phyloP scores from a whole-genome alignment of 2,797 vertebrate genomes.

The Catharus ustulatus region DNA sequence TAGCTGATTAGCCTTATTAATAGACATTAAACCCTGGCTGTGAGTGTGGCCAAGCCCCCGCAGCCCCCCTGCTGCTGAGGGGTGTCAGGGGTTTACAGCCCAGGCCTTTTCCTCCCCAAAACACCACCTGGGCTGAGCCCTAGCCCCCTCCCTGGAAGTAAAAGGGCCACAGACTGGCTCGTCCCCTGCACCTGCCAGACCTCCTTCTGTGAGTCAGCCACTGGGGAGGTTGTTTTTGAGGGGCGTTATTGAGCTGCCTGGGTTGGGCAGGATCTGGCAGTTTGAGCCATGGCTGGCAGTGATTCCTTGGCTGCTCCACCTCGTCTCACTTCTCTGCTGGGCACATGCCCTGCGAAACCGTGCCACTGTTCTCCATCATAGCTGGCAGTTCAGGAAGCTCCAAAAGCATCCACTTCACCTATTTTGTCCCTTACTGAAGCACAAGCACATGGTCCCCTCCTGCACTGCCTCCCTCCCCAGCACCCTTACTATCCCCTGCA shows the following conservation, averaged over 20 bases:
- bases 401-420: neutral
- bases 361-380: rapidly evolving
- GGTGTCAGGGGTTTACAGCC: neutral
- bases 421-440: neutral
- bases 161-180: rapidly evolving
- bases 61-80: neutral
- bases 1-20: constrained; percentile 70
- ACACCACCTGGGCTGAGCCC: neutral
- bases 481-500: neutral
- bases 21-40: constrained; percentile 52
- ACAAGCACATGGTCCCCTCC: rapidly evolving
- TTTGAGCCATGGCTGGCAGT: rapidly evolving
- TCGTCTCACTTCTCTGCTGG: neutral
- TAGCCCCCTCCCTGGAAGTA: neutral
- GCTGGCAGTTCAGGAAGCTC: neutral
- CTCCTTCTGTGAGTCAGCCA: neutral
- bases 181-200: rapidly evolving
- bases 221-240: neutral
- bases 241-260: neutral
- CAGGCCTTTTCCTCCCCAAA: neutral
- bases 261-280: neutral
- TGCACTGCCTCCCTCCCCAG: neutral
- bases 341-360: neutral
- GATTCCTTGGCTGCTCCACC: rapidly evolving
- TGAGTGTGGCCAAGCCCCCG: neutral